Conservation (phyloP, 2,888 invertebrate genomes). For the Cotesia congregata region DNA sequence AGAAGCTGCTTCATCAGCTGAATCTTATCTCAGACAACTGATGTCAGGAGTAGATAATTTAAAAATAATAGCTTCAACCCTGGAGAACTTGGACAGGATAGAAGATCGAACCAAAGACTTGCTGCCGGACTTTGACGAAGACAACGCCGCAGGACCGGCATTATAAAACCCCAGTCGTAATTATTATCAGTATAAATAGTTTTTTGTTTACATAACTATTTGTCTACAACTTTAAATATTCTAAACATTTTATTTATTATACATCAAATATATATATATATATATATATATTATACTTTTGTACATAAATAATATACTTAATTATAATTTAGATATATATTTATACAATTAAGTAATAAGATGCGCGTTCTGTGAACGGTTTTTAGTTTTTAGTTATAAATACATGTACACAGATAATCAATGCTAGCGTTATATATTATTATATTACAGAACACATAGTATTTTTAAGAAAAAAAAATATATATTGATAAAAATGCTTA, state of each 20-base stretch:
- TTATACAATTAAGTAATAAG: neutral
- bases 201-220: neutral
- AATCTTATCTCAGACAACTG: slow-evolving; percentile 78
- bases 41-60: slow-evolving; percentile 79
- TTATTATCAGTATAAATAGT: neutral
- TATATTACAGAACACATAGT: slow-evolving; percentile 16
- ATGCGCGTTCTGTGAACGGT: neutral
- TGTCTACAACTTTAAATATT: neutral
- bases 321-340: neutral
- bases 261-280: neutral
- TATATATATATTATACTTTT: slow-evolving; percentile 39
- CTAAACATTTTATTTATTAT: neutral
- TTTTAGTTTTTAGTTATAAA: neutral
- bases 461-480: slow-evolving; percentile 11
- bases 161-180: slow-evolving; percentile 59
- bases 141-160: slow-evolving; percentile 72
- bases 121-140: slow-evolving; percentile 71
- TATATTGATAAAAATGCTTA: neutral
- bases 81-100: slow-evolving; percentile 75
- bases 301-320: slow-evolving; percentile 35
- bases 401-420: slow-evolving; percentile 8
- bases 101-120: slow-evolving; percentile 72
- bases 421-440: slow-evolving; percentile 21
- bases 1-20: slow-evolving; percentile 77
- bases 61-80: slow-evolving; percentile 75